phyloP scores from a whole-genome alignment of 2,797 vertebrate genomes.

The Sebastes nivosus region DNA sequence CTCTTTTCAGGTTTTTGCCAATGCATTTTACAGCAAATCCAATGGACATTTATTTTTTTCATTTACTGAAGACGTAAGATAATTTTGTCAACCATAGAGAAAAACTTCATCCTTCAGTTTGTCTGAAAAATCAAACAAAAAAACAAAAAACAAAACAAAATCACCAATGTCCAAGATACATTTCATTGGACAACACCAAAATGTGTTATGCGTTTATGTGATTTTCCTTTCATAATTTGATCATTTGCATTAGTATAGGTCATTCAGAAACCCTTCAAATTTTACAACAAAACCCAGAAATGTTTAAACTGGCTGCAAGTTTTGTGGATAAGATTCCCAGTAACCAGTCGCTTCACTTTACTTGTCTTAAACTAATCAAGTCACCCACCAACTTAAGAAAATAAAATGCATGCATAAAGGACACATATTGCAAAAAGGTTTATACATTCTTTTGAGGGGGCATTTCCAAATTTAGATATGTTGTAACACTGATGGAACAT shows the following conservation, averaged over 20 bases:
- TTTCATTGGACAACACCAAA: background rate
- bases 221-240: no score
- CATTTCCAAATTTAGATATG: no score
- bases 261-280: background rate
- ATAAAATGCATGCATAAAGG: background rate
- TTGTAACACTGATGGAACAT: no score
- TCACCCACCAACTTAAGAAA: background rate
- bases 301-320: no score
- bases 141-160: no score
- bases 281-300: fast-evolving
- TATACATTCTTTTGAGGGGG: no score
- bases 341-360: no score
- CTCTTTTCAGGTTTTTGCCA: background rate
- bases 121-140: background rate
- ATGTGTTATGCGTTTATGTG: background rate
- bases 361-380: background rate
- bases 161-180: no score
- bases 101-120: background rate
- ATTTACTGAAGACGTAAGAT: background rate
- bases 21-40: fast-evolving
- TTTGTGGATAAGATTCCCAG: fast-evolving
- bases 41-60: background rate
- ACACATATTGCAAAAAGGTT: background rate
- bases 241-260: background rate
- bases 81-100: background rate